Conservation (phyloP, 1,140 invertebrate genomes). For the Protaetia brevitarsis region DNA sequence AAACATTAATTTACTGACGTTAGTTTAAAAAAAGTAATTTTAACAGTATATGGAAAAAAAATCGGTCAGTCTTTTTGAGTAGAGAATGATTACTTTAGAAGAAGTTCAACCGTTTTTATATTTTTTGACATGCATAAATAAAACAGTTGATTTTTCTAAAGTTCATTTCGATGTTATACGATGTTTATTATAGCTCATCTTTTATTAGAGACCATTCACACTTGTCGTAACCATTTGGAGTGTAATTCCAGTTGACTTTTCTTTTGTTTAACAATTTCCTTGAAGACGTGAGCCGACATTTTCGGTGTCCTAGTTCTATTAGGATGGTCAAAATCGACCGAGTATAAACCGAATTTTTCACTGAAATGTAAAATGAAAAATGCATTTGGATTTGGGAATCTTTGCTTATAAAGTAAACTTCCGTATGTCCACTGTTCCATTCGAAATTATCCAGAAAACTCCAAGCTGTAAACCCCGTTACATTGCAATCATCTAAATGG, state of each 20-base stretch:
- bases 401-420: not conserved
- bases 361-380: not conserved
- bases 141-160: not conserved
- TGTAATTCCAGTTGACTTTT: constrained; percentile 14
- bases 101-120: too few species aligned
- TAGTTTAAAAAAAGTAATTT: too few species aligned
- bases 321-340: constrained; percentile 13
- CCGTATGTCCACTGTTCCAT: constrained; percentile 18
- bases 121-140: too few species aligned
- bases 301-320: constrained; percentile 52
- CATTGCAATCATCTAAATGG: constrained; percentile 8
- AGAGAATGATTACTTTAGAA: too few species aligned
- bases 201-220: not conserved
- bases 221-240: not conserved
- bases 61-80: too few species aligned
- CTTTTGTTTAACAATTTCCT: constrained; percentile 40
- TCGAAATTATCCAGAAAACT: constrained; percentile 21
- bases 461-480: constrained; percentile 1
- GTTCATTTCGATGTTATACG: not conserved
- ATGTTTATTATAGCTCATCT: not conserved
- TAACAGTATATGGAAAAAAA: too few species aligned
- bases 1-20: too few species aligned
- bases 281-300: constrained; percentile 49
- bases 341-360: constrained; percentile 20
- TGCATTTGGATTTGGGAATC: not conserved